Evolutionary conservation across 2,113 vertebrate species (phyloP).

Genomic region (Plectropomus leopardus): DNA sequence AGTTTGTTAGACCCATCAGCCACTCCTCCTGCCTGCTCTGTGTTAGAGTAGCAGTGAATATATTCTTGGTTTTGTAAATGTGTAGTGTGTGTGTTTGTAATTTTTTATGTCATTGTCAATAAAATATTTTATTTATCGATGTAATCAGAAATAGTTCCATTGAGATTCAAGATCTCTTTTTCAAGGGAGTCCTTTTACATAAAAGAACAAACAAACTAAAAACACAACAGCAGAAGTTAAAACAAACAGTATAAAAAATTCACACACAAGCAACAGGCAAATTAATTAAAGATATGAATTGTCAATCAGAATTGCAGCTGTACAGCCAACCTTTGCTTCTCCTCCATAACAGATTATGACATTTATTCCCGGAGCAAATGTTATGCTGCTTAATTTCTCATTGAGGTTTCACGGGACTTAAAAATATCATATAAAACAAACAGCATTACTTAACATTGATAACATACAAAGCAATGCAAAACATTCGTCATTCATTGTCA

Average conservation of each 20-base stretch:
- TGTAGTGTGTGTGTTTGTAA: background rate
- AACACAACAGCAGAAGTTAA: too few relatives aligned
- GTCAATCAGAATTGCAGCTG: background rate
- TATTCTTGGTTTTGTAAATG: background rate
- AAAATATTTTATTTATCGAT: too few relatives aligned
- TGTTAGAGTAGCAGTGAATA: too few relatives aligned
- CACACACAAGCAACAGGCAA: too few relatives aligned
- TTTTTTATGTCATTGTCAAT: background rate
- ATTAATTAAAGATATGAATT: background rate
- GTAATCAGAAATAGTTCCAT: too few relatives aligned
- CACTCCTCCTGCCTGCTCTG: too few relatives aligned
- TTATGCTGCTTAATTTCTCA: background rate
- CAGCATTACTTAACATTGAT: background rate
- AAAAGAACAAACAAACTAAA: too few relatives aligned
- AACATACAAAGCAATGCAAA: background rate
- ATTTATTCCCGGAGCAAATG: background rate
- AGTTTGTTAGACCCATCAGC: too few relatives aligned
- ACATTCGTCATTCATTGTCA: background rate
- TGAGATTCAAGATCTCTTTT: too few relatives aligned
- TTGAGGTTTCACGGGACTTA: background rate
- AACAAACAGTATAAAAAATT: too few relatives aligned
- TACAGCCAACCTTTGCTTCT: constrained; percentile 2
- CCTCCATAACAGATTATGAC: background rate
- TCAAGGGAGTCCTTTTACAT: too few relatives aligned
- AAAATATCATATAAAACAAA: background rate